These are phyloP conservation scores for Brachypodius melanocephalos DNA, from an alignment of 2,113 vertebrate genomes.

Conservation along the genomic window DNA sequence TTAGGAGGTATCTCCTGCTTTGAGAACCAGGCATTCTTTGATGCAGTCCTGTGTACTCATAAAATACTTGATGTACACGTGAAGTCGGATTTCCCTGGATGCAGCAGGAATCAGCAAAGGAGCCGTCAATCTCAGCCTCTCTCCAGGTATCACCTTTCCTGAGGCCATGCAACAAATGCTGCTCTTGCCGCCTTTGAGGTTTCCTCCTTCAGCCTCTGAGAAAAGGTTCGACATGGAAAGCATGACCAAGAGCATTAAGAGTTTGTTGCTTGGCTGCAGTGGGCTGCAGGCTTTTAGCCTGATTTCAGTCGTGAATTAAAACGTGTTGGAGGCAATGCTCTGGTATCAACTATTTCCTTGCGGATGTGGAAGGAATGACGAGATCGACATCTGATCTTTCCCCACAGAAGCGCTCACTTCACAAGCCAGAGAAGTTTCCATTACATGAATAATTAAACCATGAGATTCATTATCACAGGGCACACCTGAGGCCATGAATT, in stretches of 20 bases:
- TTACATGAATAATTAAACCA: background rate
- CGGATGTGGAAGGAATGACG: background rate
- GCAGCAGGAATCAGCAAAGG: background rate
- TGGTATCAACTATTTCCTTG: background rate
- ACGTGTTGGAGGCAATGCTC: background rate
- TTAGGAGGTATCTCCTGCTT: background rate
- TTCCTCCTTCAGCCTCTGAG: background rate
- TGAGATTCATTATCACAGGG: background rate
- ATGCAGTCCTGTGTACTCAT: background rate
- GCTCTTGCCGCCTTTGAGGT: background rate
- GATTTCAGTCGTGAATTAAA: background rate
- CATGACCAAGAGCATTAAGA: rapidly evolving
- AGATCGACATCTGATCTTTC: background rate
- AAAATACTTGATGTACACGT: background rate
- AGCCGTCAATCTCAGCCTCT: background rate
- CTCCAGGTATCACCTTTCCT: background rate
- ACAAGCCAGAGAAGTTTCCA: background rate
- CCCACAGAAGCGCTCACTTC: background rate
- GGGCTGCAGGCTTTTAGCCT: background rate
- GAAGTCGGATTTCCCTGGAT: background rate
- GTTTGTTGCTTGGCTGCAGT: background rate
- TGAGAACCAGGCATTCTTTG: background rate
- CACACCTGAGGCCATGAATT: background rate
- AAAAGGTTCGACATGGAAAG: background rate
- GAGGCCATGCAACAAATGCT: background rate